Evolutionary conservation across 2,113 vertebrate genomes (phyloP).

Genomic region (Megaptera novaeangliae): DNA sequence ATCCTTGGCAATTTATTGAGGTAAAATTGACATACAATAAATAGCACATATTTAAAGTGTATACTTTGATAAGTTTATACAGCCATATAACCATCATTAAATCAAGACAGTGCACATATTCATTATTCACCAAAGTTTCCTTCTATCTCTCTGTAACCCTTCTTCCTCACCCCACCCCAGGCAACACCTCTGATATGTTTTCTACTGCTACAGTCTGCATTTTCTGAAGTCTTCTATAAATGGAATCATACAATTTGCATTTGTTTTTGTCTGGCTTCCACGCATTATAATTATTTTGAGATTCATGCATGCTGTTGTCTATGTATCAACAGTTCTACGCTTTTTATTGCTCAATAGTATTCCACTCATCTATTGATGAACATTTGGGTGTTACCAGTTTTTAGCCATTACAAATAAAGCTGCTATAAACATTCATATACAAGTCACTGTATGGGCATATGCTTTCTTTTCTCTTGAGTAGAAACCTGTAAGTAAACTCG

Average conservation of each 20-base stretch:
- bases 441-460: background rate
- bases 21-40: background rate
- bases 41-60: background rate
- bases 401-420: background rate
- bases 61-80: background rate
- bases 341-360: background rate
- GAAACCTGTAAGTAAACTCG: background rate
- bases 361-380: background rate
- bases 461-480: background rate
- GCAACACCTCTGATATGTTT: background rate
- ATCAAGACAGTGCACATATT: background rate
- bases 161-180: background rate
- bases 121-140: background rate
- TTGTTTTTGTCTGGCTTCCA: background rate
- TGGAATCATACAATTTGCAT: background rate
- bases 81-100: background rate
- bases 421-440: background rate
- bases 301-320: background rate
- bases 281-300: background rate
- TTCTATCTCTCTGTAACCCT: background rate
- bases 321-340: background rate
- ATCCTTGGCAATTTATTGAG: background rate
- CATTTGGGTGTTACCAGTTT: slow-evolving; percentile 11
- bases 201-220: background rate
- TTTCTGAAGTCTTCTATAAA: background rate